A percentile compares a stretch with the other conserved stretches of the same genome.
Conservation (phyloP, 2,797 vertebrate genomes). For the Ceyx erithaca region DNA sequence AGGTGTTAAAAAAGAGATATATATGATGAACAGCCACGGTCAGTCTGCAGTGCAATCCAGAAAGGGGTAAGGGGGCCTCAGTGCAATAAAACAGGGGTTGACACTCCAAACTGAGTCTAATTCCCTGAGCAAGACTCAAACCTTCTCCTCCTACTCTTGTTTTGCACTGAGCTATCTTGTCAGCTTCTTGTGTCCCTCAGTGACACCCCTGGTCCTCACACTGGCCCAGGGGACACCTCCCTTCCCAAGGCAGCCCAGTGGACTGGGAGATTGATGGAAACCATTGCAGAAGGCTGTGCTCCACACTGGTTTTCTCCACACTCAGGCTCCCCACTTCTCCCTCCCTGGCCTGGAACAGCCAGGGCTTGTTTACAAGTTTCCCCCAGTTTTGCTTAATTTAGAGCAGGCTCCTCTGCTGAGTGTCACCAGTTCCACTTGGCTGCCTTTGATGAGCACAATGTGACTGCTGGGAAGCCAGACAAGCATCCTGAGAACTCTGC, state of each 20-base stretch:
- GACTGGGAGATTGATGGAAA: accelerated
- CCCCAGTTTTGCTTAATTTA: constrained; percentile 33
- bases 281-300: neutral
- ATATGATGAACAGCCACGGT: neutral
- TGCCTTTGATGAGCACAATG: constrained; percentile 15
- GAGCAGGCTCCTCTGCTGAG: constrained; percentile 19
- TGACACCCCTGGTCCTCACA: neutral
- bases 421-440: constrained; percentile 49
- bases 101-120: neutral
- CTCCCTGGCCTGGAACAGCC: neutral
- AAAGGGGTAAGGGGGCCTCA: neutral
- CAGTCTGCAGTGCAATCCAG: neutral
- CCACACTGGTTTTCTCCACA: neutral
- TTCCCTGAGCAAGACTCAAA: neutral
- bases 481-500: neutral
- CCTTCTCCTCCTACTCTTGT: accelerated
- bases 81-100: accelerated
- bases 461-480: constrained; percentile 43
- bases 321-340: neutral
- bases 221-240: too few species aligned
- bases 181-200: neutral
- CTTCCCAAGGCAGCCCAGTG: neutral
- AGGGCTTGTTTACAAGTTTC: neutral
- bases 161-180: neutral
- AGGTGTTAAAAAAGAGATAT: neutral